Evolutionary conservation across 2,113 vertebrate species (phyloP), one percentile per base, ranked within the genome.

Genomic region (Centropus bengalensis): DNA sequence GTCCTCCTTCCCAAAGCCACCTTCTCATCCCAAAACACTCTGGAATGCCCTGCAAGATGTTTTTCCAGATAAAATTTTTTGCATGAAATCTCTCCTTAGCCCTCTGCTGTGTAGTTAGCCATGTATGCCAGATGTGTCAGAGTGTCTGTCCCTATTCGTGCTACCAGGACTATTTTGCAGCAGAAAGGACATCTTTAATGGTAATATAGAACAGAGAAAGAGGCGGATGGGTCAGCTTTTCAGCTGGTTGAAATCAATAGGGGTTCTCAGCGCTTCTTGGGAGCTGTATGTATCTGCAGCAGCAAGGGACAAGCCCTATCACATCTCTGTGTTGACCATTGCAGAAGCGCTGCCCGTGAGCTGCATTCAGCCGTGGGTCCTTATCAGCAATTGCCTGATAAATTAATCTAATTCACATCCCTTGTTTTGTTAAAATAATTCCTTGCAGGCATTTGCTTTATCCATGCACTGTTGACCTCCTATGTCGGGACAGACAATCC

Each of bases 331-430:
- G 5, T 44, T 95, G 93, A 93, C 89, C 83, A n/a, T 55, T 69
- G 63, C 63, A 91, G 79, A 90, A 85, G 80, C 15, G 9, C 62
- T 92, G 91, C 81, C 88, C 67, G 24, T 20, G 75, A 71, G 84
- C 91, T 83, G 74, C 59, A 4, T 86, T 94, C 91, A 91, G 58
- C 70, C 88, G 5, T 49, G 91, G 84, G 80, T 90, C 74, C 94
- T 95, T 91, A 94, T 69, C 94, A 91, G 69, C 78, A 40, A 0
- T 69, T 80, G 49, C 82, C 75, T 78, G 90, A 92, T 95, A 94
- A 97, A 98, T 96, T 96, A 91, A 91, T 85, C 74, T 90, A 63
- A 94, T 97, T 97, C 75, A 8, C 78, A 89, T 77, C 70, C 78
- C 36, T 90, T 73, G 40, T 93, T 92, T 93, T 33, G 1, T 56